Conservation (phyloP, 2,888 invertebrate genomes). For the Drosophila atroscutellata region DNA sequence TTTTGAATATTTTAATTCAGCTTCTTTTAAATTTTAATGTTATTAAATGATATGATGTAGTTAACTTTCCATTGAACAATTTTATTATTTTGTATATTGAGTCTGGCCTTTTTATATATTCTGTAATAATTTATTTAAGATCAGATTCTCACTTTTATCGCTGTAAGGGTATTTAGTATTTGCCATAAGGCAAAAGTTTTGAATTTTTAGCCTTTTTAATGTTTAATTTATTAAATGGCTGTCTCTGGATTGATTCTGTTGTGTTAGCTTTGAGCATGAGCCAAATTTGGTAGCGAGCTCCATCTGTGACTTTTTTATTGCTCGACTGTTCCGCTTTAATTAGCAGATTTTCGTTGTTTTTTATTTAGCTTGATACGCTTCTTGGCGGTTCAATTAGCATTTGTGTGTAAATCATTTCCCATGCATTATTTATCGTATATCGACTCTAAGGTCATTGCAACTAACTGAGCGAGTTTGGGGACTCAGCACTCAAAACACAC, state of each 20-base stretch:
- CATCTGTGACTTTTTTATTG: conserved; percentile 51
- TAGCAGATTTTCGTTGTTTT: conserved; percentile 55
- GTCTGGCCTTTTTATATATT: not conserved
- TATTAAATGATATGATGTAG: not conserved
- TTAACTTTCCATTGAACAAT: not conserved
- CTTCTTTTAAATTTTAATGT: too few species aligned
- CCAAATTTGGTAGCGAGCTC: conserved; percentile 33
- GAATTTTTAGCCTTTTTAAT: not conserved
- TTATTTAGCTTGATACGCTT: conserved; percentile 17
- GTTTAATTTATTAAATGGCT: conserved; percentile 38
- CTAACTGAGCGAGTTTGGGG: conserved; percentile 28
- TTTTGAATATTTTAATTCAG: not conserved
- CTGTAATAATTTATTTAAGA: not conserved
- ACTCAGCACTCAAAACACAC: conserved; percentile 6
- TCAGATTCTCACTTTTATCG: not conserved
- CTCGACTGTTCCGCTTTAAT: conserved; percentile 55
- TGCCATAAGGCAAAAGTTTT: not conserved
- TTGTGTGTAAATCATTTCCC: conserved; percentile 57
- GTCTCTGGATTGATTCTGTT: conserved; percentile 14
- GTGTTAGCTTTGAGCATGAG: not conserved
- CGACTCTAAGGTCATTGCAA: conserved; percentile 60
- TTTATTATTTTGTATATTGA: not conserved
- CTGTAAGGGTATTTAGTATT: not conserved
- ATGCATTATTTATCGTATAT: conserved; percentile 48
- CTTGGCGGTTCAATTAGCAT: conserved; percentile 59